A percentile compares a stretch with the other conserved stretches of the same genome.
phyloP scores from a whole-genome alignment of 2,888 invertebrate genomes.

The Rugalucina vietnamica region DNA sequence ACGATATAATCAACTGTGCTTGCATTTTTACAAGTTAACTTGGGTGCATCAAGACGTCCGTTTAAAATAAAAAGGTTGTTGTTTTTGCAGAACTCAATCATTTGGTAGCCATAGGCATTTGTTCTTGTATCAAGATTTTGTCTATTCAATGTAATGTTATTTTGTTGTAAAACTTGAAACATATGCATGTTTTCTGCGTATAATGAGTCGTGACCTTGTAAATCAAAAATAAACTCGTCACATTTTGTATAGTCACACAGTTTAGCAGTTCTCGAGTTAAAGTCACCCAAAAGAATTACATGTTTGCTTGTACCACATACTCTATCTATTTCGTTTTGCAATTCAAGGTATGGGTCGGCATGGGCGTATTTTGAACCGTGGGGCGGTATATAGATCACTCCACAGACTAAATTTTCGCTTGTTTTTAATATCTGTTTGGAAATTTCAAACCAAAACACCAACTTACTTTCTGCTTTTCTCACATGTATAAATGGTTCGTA shows the following conservation, averaged over 20 bases:
- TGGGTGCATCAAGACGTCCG: neutral
- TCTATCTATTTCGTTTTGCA: conserved; percentile 2
- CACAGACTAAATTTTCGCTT: neutral
- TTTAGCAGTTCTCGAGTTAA: neutral
- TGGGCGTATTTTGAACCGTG: neutral
- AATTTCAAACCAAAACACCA: neutral
- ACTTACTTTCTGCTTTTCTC: neutral
- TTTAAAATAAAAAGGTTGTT: neutral
- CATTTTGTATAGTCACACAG: neutral
- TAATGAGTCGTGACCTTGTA: neutral
- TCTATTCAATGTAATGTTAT: neutral
- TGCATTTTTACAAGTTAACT: neutral
- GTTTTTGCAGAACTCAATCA: neutral
- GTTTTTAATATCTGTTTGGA: neutral
- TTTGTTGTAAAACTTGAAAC: neutral
- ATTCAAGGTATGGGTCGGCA: conserved; percentile 10
- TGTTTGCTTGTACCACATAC: neutral
- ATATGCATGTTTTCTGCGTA: neutral
- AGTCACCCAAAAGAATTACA: conserved; percentile 10
- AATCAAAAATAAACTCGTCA: neutral
- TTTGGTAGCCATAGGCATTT: conserved; percentile 17
- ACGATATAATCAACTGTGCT: conserved; percentile 19
- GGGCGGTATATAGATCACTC: conserved; percentile 9
- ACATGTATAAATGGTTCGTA: neutral
- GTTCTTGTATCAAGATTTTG: neutral